Conservation (phyloP, 1,140 invertebrate species). For the Popillia japonica region DNA sequence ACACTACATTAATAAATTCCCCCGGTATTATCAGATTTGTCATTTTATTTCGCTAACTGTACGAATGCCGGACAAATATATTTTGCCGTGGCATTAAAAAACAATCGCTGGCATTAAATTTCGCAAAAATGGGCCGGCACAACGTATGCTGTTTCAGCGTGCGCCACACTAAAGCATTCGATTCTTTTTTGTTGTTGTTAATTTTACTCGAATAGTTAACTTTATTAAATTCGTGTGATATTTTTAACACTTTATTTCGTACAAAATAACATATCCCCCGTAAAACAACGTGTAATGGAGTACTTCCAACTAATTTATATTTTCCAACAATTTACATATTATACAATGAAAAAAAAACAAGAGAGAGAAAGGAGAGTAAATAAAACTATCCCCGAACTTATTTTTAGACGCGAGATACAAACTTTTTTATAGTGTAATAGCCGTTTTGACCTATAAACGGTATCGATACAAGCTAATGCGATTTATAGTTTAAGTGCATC, state of each 20-base stretch:
- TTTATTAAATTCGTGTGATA: too few relatives aligned
- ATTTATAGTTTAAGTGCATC: constrained; percentile 21
- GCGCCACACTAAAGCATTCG: too few relatives aligned
- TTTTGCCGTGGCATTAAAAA: not conserved
- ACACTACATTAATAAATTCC: constrained; percentile 30
- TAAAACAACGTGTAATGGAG: not conserved
- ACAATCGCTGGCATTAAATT: not conserved
- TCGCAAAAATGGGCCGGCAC: not conserved
- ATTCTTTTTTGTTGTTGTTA: too few relatives aligned
- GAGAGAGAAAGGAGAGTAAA: not conserved
- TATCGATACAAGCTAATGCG: constrained; percentile 4
- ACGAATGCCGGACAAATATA: not conserved
- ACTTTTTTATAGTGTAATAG: not conserved
- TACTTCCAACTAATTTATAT: too few relatives aligned
- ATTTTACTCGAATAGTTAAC: not conserved
- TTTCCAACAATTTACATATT: not conserved
- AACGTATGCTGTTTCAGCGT: not conserved
- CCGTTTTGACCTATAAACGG: not conserved
- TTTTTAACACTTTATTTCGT: not conserved
- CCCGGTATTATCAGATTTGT: constrained; percentile 23
- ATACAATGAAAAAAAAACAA: not conserved
- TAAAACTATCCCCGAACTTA: not conserved
- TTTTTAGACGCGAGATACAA: not conserved
- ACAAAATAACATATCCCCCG: not conserved
- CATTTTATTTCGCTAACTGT: constrained; percentile 11